Conservation (phyloP, 2,888 invertebrate genomes). For the Melitaea athalia region DNA sequence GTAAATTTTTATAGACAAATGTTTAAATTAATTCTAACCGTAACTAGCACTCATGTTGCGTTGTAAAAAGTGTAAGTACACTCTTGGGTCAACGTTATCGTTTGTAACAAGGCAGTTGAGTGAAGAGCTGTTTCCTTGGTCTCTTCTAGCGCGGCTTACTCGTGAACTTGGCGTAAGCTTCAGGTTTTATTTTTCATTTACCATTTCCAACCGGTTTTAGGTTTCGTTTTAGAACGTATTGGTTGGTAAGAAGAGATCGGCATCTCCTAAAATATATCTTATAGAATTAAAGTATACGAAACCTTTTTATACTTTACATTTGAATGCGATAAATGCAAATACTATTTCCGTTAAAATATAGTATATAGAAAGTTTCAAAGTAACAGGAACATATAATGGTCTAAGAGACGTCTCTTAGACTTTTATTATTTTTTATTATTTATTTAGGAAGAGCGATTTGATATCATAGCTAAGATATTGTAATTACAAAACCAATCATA, state of each 20-base stretch:
- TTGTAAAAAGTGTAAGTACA: slow-evolving; percentile 13
- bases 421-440: no score
- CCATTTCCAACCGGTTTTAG: slow-evolving; percentile 53
- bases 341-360: background rate
- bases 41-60: slow-evolving; percentile 7
- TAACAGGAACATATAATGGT: no score
- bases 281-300: slow-evolving; percentile 21
- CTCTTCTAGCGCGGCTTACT: slow-evolving; percentile 42
- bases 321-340: slow-evolving; percentile 20
- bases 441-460: no score
- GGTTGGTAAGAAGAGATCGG: slow-evolving; percentile 24
- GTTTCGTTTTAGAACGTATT: slow-evolving; percentile 36
- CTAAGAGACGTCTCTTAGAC: no score
- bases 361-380: no score
- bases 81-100: slow-evolving; percentile 49
- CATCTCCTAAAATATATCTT: slow-evolving; percentile 21
- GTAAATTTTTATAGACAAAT: background rate
- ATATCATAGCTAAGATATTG: no score
- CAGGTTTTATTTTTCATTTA: slow-evolving; percentile 65
- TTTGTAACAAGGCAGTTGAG: slow-evolving; percentile 51
- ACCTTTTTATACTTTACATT: slow-evolving; percentile 18
- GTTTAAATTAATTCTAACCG: slow-evolving; percentile 2
- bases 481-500: no score
- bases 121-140: slow-evolving; percentile 42
- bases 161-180: slow-evolving; percentile 41